phyloP scores from a whole-genome alignment of 2,113 vertebrate species.

The Electrona antarctica region DNA sequence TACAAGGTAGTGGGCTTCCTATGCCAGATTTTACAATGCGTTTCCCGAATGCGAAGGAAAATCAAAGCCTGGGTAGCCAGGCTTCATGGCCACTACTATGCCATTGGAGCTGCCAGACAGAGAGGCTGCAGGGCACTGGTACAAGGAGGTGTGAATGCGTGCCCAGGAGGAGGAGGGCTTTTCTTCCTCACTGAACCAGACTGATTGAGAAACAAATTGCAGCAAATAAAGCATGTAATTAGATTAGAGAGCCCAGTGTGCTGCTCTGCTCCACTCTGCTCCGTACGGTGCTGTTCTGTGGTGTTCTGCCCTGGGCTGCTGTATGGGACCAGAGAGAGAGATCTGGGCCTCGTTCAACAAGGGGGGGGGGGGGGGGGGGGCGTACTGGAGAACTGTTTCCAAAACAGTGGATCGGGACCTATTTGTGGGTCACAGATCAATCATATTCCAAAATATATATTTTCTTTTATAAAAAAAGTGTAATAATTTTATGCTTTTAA shows the following conservation, averaged over 20 bases:
- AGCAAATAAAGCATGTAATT: slow-evolving; percentile 99
- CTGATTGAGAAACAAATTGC: slow-evolving; percentile 98
- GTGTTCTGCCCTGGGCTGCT: slow-evolving; percentile 59
- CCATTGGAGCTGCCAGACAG: slow-evolving; percentile 9
- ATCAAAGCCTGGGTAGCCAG: too few species aligned
- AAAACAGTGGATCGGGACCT: too few species aligned
- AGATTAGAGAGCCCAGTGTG: slow-evolving; percentile 89
- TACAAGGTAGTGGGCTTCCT: too few species aligned
- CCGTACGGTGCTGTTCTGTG: slow-evolving; percentile 2
- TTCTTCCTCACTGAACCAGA: slow-evolving; percentile 85
- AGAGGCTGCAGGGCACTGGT: slow-evolving; percentile 73
- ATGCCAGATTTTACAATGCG: too few species aligned
- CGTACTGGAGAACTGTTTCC: too few species aligned
- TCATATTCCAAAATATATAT: too few species aligned
- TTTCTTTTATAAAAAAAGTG: too few species aligned
- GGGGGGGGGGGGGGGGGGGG: too few species aligned
- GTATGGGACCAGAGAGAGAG: slow-evolving; percentile 64
- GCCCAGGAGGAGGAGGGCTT: slow-evolving; percentile 82
- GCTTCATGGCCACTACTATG: too few species aligned
- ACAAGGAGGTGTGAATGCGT: slow-evolving; percentile 85
- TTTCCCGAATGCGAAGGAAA: too few species aligned
- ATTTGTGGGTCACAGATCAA: too few species aligned
- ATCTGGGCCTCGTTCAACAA: slow-evolving; percentile 34
- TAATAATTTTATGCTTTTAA: too few species aligned
- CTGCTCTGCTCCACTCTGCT: slow-evolving; percentile 42